Conservation (phyloP, 1,140 invertebrate genomes). For the Drosophila equinoxialis region DNA sequence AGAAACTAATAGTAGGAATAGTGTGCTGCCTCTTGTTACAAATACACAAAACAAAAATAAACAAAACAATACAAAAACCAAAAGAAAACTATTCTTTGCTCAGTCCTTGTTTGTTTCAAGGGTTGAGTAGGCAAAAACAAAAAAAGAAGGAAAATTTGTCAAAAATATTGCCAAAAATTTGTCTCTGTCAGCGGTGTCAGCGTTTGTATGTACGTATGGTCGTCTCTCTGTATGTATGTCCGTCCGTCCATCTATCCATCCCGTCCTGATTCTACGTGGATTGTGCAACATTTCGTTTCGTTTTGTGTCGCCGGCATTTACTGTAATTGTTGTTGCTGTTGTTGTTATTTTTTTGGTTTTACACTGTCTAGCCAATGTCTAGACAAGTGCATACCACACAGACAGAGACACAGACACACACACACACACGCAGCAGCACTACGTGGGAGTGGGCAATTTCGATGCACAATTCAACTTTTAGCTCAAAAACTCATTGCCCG, state of each 20-base stretch:
- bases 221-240: conserved; percentile 21
- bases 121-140: conserved; percentile 4
- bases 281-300: conserved; percentile 75
- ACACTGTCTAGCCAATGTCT: conserved; percentile 82
- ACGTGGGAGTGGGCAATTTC: conserved; percentile 42
- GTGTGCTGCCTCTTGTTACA: conserved; percentile 58
- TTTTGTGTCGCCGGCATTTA: conserved; percentile 77
- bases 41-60: conserved; percentile 19
- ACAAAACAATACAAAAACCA: background rate
- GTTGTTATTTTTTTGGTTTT: conserved; percentile 72
- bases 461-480: conserved; percentile 81
- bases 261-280: conserved; percentile 43
- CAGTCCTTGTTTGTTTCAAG: conserved; percentile 13
- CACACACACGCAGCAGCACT: conserved; percentile 23
- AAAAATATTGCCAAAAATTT: conserved; percentile 68
- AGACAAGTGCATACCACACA: conserved; percentile 81
- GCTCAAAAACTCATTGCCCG: conserved; percentile 78
- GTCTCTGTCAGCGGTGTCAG: conserved; percentile 53
- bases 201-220: conserved; percentile 14
- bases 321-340: conserved; percentile 67
- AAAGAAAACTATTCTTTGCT: background rate
- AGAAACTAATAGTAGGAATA: background rate
- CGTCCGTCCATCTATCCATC: conserved; percentile 14
- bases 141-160: conserved; percentile 36
- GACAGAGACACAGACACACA: conserved; percentile 64